phyloP scores from a whole-genome alignment of 2,797 vertebrate genomes.

The Pseudopleuronectes americanus region DNA sequence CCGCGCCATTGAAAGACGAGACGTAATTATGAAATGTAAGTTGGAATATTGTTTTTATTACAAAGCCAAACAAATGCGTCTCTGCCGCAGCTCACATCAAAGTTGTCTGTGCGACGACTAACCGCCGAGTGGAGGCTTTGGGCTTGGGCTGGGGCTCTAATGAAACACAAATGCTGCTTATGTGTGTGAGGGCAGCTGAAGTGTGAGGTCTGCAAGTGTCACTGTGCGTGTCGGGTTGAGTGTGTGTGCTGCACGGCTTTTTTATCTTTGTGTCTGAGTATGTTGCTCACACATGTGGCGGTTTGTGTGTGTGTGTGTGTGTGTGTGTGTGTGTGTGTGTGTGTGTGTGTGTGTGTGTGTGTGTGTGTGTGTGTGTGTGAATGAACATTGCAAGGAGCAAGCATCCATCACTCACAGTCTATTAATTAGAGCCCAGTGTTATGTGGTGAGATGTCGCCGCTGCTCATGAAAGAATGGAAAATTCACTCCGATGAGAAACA shows the following conservation, averaged over 20 bases:
- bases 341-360: constrained; percentile 40
- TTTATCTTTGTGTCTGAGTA: constrained; percentile 48
- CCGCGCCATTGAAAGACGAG: constrained; percentile 63
- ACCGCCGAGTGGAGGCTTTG: constrained; percentile 67
- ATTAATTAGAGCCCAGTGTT: constrained; percentile 76
- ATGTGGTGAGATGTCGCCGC: constrained; percentile 53
- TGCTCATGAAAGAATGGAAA: constrained; percentile 74
- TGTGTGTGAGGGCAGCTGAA: constrained; percentile 64
- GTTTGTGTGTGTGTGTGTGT: constrained; percentile 39
- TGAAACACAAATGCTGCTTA: constrained; percentile 79
- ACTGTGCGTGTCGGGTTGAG: constrained; percentile 36
- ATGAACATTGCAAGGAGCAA: constrained; percentile 22
- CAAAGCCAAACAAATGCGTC: constrained; percentile 84
- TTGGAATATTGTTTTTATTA: constrained; percentile 87
- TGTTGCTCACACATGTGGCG: constrained; percentile 61
- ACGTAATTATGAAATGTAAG: constrained; percentile 82
- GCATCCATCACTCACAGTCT: constrained; percentile 65
- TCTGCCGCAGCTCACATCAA: constrained; percentile 79
- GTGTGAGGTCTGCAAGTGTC: constrained; percentile 72
- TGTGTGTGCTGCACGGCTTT: constrained; percentile 42
- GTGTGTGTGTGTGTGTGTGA: constrained; percentile 22
- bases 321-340: constrained; percentile 19
- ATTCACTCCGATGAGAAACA: constrained; percentile 52
- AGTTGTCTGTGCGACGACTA: constrained; percentile 74
- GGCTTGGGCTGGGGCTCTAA: constrained; percentile 67